Conservation (phyloP, 2,888 invertebrate genomes). For the Sphecodes monilicornis region DNA sequence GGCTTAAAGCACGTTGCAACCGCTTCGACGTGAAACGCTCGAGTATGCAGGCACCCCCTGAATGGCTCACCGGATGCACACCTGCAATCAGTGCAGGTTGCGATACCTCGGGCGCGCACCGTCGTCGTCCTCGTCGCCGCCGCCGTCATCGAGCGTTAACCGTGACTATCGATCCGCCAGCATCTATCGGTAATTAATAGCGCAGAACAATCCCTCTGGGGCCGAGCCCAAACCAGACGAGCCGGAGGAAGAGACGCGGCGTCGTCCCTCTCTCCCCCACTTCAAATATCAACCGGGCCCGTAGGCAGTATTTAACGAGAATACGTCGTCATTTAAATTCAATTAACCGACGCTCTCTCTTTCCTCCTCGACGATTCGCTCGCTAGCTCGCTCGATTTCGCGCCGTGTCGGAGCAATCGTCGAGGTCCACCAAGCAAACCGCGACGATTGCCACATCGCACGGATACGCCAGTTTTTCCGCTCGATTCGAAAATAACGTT, state of each 20-base stretch:
- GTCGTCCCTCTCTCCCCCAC: slow-evolving; percentile 10
- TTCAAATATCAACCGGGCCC: slow-evolving; percentile 48
- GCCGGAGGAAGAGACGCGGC: not conserved
- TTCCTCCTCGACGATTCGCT: slow-evolving; percentile 1
- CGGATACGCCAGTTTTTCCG: slow-evolving; percentile 65
- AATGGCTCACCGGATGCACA: slow-evolving; percentile 75
- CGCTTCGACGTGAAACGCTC: slow-evolving; percentile 61
- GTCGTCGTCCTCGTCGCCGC: not conserved
- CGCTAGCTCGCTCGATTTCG: slow-evolving; percentile 35
- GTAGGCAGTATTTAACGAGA: slow-evolving; percentile 54
- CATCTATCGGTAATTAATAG: slow-evolving; percentile 60
- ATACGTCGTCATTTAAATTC: slow-evolving; percentile 55
- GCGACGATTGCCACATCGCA: slow-evolving; percentile 63
- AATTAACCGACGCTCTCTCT: slow-evolving; percentile 54
- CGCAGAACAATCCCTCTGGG: slow-evolving; percentile 34
- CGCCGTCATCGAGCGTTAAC: not conserved
- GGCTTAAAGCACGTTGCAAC: slow-evolving; percentile 57
- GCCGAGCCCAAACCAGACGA: slow-evolving; percentile 29
- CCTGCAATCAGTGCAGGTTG: slow-evolving; percentile 70
- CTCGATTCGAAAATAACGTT: slow-evolving; percentile 62
- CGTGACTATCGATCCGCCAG: slow-evolving; percentile 30
- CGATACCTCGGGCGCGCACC: slow-evolving; percentile 57
- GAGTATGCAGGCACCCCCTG: slow-evolving; percentile 64
- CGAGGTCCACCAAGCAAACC: slow-evolving; percentile 65
- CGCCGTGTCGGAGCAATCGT: slow-evolving; percentile 52